A percentile compares a stretch with the other conserved stretches of the same genome.
Evolutionary conservation across 1,140 invertebrate genomes (phyloP).

Genomic region (Coelopa frigida): DNA sequence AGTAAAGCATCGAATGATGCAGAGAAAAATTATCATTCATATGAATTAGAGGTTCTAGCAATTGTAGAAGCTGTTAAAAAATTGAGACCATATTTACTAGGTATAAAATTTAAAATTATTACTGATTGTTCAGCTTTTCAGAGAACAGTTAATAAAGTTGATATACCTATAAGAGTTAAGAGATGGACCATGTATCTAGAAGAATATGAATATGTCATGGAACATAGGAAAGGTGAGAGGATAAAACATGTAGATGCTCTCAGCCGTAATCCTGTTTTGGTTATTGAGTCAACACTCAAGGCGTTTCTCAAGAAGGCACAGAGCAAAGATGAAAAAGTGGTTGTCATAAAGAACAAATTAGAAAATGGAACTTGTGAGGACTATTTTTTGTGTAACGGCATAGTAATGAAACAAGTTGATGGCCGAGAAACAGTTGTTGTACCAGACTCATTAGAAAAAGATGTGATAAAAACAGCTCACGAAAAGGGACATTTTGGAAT

Average conservation of each 20-base stretch:
- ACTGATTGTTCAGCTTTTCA: conserved; percentile 36
- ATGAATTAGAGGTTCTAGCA: conserved; percentile 42
- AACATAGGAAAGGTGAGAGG: conserved; percentile 17
- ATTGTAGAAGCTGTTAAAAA: conserved; percentile 42
- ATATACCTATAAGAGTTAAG: conserved; percentile 24
- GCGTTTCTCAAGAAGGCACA: conserved; percentile 13
- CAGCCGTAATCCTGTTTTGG: conserved; percentile 17
- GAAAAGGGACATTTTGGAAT: conserved; percentile 39
- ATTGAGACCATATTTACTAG: conserved; percentile 22
- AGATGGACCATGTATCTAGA: conserved; percentile 26
- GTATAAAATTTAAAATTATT: conserved; percentile 16
- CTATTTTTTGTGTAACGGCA: conserved; percentile 18
- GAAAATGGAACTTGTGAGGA: not conserved
- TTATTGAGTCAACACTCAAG: conserved; percentile 1
- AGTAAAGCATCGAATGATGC: conserved; percentile 38
- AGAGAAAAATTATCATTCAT: conserved; percentile 34
- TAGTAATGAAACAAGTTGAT: conserved; percentile 23
- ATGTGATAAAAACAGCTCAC: conserved; percentile 32
- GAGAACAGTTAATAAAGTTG: conserved; percentile 30
- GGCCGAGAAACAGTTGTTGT: conserved; percentile 23
- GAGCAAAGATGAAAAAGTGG: conserved; percentile 11
- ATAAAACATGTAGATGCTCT: conserved; percentile 34
- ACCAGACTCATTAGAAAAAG: conserved; percentile 25
- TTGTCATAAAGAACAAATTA: not conserved
- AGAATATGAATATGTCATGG: conserved; percentile 23